Evolutionary conservation across 2,113 vertebrate species (phyloP).

Genomic region (Kryptolebias marmoratus): DNA sequence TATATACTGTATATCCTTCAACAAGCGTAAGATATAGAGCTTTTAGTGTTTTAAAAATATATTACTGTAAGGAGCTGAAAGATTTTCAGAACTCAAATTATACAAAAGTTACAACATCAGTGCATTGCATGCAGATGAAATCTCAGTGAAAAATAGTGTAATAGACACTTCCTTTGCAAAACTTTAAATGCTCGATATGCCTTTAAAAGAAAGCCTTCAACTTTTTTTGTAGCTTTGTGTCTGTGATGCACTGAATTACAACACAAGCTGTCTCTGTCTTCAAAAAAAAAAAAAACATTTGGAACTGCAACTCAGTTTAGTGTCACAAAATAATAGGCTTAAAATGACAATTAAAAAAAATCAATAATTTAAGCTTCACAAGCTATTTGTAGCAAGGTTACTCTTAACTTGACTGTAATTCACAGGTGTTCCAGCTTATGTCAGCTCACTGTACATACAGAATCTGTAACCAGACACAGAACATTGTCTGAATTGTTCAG

Average conservation of each 20-base stretch:
- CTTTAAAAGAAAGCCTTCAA: background rate
- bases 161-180: background rate
- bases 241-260: background rate
- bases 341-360: background rate
- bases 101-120: background rate
- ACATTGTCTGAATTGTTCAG: background rate
- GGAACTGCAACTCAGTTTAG: background rate
- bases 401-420: background rate
- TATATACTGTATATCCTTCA: background rate
- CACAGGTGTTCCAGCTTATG: background rate
- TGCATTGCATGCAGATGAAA: background rate
- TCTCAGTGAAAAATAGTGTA: slow-evolving; percentile 9
- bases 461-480: background rate
- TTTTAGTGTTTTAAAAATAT: slow-evolving; percentile 11
- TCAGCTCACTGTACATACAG: background rate
- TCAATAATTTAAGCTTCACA: background rate
- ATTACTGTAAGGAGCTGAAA: background rate
- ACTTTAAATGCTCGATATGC: background rate
- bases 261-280: background rate
- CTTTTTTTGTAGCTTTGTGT: background rate
- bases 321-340: background rate
- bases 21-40: background rate
- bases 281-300: background rate
- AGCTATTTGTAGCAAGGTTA: background rate
- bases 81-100: background rate